Evolutionary conservation across 2,797 vertebrate species (phyloP).

Genomic region (Psittacula echo): DNA sequence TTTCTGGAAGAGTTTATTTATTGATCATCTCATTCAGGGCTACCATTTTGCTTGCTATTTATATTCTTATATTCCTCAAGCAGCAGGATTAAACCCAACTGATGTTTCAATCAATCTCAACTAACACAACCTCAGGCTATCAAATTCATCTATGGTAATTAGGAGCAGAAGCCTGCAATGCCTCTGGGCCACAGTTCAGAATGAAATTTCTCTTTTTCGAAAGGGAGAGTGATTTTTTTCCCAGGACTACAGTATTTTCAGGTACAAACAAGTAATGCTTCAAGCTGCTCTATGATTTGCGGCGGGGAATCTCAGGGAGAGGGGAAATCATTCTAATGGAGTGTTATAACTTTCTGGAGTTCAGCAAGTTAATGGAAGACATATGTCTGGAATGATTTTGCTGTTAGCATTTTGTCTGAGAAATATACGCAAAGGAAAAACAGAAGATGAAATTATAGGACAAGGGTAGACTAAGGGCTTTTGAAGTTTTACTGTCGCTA

Average conservation of each 20-base stretch:
- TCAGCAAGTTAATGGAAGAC: conserved; percentile 58
- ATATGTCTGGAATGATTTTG: conserved; percentile 39
- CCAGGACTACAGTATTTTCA: not conserved
- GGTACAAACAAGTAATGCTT: not conserved
- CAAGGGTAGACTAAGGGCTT: not conserved
- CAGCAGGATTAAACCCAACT: conserved; percentile 51
- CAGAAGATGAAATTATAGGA: conserved; percentile 2
- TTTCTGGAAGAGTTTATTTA: conserved; percentile 28
- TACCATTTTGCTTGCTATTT: conserved; percentile 16
- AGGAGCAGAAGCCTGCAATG: not conserved
- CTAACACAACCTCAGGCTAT: conserved; percentile 4
- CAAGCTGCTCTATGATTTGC: conserved; percentile 38
- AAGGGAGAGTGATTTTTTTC: not conserved
- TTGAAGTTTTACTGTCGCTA: conserved; percentile 47
- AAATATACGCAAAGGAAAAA: conserved; percentile 41
- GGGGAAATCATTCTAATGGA: conserved; percentile 50
- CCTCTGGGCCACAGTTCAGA: not conserved
- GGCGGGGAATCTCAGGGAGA: not conserved
- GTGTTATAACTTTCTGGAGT: conserved; percentile 33
- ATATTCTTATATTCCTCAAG: conserved; percentile 18
- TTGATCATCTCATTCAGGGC: conserved; percentile 6
- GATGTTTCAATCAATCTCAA: conserved; percentile 58
- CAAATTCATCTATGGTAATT: not conserved
- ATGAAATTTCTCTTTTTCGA: conserved; percentile 24
- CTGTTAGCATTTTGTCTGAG: conserved; percentile 35